Evolutionary conservation across 2,113 vertebrate genomes (phyloP), one percentile per base, ranked within the genome.

Genomic region (Amazona guildingii): DNA sequence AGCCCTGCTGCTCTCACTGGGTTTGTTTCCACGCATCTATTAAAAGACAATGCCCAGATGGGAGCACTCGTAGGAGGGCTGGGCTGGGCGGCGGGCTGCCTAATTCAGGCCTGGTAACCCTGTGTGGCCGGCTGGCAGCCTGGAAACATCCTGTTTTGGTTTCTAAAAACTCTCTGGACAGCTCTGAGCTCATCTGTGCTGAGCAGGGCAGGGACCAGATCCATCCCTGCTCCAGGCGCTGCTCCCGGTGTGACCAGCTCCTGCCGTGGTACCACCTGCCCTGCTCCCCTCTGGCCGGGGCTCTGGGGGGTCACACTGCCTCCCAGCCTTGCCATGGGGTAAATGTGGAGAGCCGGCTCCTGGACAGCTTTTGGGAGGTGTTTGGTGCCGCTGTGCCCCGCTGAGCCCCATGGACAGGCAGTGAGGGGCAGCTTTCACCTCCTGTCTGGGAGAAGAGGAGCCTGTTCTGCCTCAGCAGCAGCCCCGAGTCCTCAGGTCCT

Each of bases 31-130:
- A 97, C 7, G 73, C 54, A 33, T 96, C 98, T 98, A 98, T 98
- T 98, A 98, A 98, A 98, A 98, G 97, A 97, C 94, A 95, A 88
- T 95, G 91, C 95, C 94, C 96, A 94, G 96, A 93, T 97, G 92
- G 96, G 95, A 96, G 94, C 81, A 29, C 76, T 87, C 20, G 48
- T 94, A 80, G 92, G 94, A 97, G 92, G 96, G 76, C 81, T 83
- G 95, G 94, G 94, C 96, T 93, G 96, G 93, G 89, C 20, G 7
- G 78, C 48, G 5, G 90, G 67, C n/a, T 3, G 76, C 62, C 92
- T 95, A 93, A 94, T 94, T 96, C 91, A 86, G 91, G 90, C 78
- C 89, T 91, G 33, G 91, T 95, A 70, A 87, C 74, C n/a, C 78
- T 88, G 80, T 72, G 91, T 2, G 8, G 82, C 84, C 46, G 29